Evolutionary conservation across 2,113 vertebrate genomes (phyloP).

Genomic region (Anoura caudifer): DNA sequence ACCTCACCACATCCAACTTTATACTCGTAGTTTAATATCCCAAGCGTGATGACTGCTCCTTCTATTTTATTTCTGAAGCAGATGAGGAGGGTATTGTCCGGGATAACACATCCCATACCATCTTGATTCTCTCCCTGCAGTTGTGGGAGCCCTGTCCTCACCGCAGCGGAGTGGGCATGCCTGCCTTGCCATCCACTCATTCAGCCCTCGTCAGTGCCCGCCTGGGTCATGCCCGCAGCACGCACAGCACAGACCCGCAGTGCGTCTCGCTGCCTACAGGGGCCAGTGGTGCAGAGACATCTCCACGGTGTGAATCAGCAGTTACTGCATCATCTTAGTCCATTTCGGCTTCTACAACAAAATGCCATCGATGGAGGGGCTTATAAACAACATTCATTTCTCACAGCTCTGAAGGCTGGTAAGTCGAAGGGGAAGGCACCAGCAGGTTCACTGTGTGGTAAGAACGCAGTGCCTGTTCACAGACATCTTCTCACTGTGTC

Average conservation of each 20-base stretch:
- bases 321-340: neutral
- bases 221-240: fast-evolving
- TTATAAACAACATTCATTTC: neutral
- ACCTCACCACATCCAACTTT: neutral
- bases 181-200: neutral
- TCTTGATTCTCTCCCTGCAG: neutral
- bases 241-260: neutral
- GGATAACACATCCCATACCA: neutral
- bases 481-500: neutral
- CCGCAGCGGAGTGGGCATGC: fast-evolving
- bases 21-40: neutral
- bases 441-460: neutral
- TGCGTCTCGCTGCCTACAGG: neutral
- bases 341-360: neutral
- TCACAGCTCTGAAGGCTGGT: neutral
- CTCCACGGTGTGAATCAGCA: neutral
- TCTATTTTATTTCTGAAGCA: neutral
- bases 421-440: neutral
- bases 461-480: neutral
- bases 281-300: neutral
- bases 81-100: neutral
- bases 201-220: neutral
- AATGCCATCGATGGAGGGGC: neutral
- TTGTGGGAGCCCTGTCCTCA: neutral
- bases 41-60: neutral